Percentiles rank a stretch among this genome's conserved stretches.
Conservation (phyloP, 2,888 invertebrate genomes). For the Chymomyza amoena region DNA sequence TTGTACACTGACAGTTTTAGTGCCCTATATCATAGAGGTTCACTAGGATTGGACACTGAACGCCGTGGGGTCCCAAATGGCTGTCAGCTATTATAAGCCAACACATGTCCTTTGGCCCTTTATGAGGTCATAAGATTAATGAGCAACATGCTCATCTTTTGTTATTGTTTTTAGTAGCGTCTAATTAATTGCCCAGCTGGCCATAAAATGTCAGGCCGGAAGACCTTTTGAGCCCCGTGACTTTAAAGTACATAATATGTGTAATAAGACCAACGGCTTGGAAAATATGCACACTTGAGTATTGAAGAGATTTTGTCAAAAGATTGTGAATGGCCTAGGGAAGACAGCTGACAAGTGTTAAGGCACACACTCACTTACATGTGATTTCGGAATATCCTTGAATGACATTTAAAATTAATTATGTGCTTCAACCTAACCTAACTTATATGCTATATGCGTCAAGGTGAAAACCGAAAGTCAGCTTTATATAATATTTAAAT, state of each 20-base stretch:
- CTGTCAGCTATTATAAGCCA: constrained; percentile 34
- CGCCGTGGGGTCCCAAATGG: neutral
- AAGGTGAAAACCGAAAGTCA: neutral
- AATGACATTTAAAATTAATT: neutral
- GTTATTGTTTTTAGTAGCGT: constrained; percentile 53
- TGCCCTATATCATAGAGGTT: constrained; percentile 18
- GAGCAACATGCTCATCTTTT: constrained; percentile 63
- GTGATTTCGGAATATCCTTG: neutral
- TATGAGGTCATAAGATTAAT: constrained; percentile 68
- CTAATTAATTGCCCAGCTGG: constrained; percentile 57
- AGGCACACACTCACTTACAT: neutral
- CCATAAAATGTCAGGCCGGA: neutral
- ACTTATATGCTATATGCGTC: neutral
- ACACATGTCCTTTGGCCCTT: constrained; percentile 43
- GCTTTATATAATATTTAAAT: neutral
- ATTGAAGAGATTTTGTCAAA: neutral
- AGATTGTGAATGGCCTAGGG: neutral
- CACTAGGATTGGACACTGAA: constrained; percentile 9
- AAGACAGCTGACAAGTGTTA: neutral
- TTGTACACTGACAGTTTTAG: constrained; percentile 18
- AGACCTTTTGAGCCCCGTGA: neutral
- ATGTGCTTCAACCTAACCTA: neutral
- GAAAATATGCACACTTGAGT: neutral
- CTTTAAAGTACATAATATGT: neutral
- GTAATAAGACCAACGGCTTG: neutral